Evolutionary conservation across 2,797 vertebrate species (phyloP).

Genomic region (Enoplosus armatus): DNA sequence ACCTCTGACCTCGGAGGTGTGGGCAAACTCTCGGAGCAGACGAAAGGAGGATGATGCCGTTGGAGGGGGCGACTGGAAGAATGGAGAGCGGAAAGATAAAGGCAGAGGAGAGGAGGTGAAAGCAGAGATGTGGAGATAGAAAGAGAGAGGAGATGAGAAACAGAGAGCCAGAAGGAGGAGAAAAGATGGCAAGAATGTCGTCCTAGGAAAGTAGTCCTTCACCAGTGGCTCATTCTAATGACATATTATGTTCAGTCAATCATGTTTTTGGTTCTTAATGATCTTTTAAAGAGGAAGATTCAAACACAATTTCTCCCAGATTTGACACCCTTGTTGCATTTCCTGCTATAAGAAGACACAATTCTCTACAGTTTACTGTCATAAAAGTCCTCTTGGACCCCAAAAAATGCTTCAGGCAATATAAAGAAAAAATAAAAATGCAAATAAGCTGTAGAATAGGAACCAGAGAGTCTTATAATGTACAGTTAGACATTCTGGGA

Average conservation of each 20-base stretch:
- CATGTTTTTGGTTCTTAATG: not conserved
- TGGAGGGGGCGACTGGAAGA: not conserved
- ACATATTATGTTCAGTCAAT: not conserved
- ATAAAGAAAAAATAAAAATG: not conserved
- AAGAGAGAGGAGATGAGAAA: slow-evolving; percentile 13
- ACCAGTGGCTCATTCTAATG: not conserved
- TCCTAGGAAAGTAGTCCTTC: not conserved
- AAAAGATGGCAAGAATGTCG: not conserved
- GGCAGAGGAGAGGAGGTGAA: slow-evolving; percentile 34
- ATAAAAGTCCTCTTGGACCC: not conserved
- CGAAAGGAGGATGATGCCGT: slow-evolving; percentile 41
- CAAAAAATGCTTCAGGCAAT: not conserved
- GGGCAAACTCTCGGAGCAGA: slow-evolving; percentile 53
- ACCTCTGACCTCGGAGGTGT: slow-evolving; percentile 71
- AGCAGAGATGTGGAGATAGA: slow-evolving; percentile 37
- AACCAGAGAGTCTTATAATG: not conserved
- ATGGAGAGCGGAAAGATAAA: slow-evolving; percentile 30
- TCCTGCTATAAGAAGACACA: not conserved
- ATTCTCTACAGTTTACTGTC: not conserved
- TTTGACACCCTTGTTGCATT: not conserved
- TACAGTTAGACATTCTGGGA: not conserved
- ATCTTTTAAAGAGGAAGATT: not conserved
- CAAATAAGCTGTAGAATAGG: not conserved
- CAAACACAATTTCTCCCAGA: not conserved
- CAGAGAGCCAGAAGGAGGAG: slow-evolving; percentile 9